A percentile compares a stretch with the other conserved stretches of the same genome.
Conservation (phyloP, 2,797 vertebrate genomes). For the Notamacropus eugenii region DNA sequence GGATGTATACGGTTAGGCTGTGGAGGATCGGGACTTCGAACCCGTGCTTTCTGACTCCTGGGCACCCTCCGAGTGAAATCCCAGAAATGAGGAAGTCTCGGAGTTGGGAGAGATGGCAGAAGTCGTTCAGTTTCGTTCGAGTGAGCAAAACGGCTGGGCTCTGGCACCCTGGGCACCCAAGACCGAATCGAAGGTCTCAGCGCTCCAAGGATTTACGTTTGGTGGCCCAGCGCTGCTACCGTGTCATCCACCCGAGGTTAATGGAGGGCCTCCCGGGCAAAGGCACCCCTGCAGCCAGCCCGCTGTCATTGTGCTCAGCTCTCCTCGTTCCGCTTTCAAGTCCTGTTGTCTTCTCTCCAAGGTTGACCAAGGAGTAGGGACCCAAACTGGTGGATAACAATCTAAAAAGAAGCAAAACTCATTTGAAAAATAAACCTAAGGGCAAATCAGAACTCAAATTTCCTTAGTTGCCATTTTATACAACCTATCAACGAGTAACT, state of each 20-base stretch:
- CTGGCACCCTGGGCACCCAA: neutral
- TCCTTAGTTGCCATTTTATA: neutral
- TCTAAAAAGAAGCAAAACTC: neutral
- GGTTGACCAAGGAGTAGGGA: neutral
- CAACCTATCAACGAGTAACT: neutral
- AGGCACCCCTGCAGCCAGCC: neutral
- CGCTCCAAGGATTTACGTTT: neutral
- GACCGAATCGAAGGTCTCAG: neutral
- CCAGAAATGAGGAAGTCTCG: neutral
- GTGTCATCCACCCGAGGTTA: neutral
- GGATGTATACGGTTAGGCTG: neutral
- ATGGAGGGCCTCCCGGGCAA: neutral
- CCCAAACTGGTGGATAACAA: neutral
- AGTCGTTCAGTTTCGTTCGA: neutral
- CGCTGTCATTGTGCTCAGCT: neutral
- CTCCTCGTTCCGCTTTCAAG: neutral
- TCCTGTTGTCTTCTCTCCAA: neutral
- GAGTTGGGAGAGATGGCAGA: neutral
- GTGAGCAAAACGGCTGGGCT: neutral
- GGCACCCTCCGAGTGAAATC: neutral
- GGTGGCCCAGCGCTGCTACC: neutral
- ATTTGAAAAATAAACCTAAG: neutral
- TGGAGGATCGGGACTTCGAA: neutral
- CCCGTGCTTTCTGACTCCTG: accelerated
- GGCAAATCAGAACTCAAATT: neutral